Evolutionary conservation across 1,140 invertebrate species (phyloP).

Genomic region (Bombyx mori): DNA sequence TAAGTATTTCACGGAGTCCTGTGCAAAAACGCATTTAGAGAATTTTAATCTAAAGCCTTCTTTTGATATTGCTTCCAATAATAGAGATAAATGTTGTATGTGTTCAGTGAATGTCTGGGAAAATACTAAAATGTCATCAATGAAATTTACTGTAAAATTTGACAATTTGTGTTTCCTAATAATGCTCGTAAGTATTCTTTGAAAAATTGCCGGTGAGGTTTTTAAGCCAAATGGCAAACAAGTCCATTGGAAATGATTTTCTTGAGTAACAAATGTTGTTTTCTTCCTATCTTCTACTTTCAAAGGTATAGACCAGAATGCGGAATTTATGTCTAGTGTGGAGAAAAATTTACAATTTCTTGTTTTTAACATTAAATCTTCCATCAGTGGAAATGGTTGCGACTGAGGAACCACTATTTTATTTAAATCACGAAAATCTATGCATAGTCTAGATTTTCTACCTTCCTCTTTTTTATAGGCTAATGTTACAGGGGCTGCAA

Average conservation of each 20-base stretch:
- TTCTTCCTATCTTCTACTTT: conserved; percentile 33
- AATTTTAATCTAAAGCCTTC: conserved; percentile 19
- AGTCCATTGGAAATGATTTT: conserved; percentile 18
- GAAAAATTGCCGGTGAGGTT: conserved; percentile 11
- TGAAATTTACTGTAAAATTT: conserved; percentile 8
- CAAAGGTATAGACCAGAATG: conserved; percentile 35
- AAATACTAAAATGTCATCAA: conserved; percentile 11
- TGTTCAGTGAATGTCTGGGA: conserved; percentile 9
- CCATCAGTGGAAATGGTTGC: conserved; percentile 11
- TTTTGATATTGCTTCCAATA: conserved; percentile 9
- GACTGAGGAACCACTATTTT: conserved; percentile 26
- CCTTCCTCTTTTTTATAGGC: too few species aligned
- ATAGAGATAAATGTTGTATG: conserved; percentile 9
- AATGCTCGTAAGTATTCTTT: conserved; percentile 14
- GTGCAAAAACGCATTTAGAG: conserved; percentile 19
- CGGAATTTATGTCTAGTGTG: conserved; percentile 36
- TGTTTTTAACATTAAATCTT: conserved; percentile 27
- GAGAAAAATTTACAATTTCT: conserved; percentile 18
- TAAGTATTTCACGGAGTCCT: conserved; percentile 16
- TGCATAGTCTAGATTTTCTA: background rate
- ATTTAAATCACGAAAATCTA: conserved; percentile 25
- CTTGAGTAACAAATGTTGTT: conserved; percentile 45
- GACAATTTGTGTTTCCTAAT: conserved; percentile 8
- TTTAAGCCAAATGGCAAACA: conserved; percentile 11
- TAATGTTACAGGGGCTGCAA: background rate